These are phyloP conservation scores for Drosophila parabipectinata DNA, from an alignment of 1,140 invertebrate genomes.

Conservation along the genomic window DNA sequence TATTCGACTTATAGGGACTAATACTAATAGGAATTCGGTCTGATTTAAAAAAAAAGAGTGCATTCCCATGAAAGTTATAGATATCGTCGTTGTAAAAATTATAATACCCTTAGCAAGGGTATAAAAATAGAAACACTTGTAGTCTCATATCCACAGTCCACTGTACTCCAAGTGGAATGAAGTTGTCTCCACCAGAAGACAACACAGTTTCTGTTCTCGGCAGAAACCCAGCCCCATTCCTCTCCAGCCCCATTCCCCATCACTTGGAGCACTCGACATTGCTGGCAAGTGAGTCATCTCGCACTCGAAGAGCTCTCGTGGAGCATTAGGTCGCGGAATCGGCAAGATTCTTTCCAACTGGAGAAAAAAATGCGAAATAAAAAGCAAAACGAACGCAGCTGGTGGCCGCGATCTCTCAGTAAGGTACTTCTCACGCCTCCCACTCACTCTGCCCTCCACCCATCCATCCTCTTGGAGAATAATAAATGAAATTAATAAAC, in stretches of 20 bases:
- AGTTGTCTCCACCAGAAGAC: constrained; percentile 38
- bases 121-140: not conserved
- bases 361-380: constrained; percentile 27
- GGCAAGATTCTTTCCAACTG: constrained; percentile 21
- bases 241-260: not conserved
- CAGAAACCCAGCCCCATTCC: not conserved
- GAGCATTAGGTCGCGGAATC: constrained; percentile 35
- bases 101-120: too few relatives aligned
- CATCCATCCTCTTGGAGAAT: not conserved
- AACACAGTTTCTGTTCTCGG: constrained; percentile 14
- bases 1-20: too few relatives aligned
- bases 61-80: too few relatives aligned
- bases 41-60: too few relatives aligned
- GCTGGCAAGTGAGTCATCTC: constrained; percentile 38
- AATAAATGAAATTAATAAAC: constrained; percentile 71
- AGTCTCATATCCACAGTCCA: not conserved
- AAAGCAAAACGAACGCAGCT: constrained; percentile 49
- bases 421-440: not conserved
- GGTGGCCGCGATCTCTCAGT: constrained; percentile 43
- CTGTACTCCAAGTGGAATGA: constrained; percentile 23
- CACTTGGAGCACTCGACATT: constrained; percentile 30
- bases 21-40: too few relatives aligned
- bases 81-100: too few relatives aligned
- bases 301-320: constrained; percentile 29
- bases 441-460: not conserved